These are phyloP conservation scores for Pardosa pseudoannulata DNA, from an alignment of 2,888 invertebrate species.

Conservation along the genomic window DNA sequence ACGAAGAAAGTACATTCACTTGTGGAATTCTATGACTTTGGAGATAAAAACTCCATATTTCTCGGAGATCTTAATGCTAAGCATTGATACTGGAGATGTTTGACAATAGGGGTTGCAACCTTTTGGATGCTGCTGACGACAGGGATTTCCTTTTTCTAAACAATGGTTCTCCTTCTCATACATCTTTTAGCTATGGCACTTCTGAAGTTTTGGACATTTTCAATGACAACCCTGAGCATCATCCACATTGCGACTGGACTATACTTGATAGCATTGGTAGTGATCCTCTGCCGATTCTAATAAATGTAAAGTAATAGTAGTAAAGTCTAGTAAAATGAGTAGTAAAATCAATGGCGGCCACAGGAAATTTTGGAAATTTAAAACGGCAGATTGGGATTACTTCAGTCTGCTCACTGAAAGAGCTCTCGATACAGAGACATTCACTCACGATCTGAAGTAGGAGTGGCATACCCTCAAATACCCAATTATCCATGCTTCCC, in stretches of 20 bases:
- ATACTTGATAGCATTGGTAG: slow-evolving; percentile 21
- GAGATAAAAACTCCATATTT: not conserved
- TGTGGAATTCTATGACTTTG: not conserved
- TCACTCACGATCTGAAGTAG: slow-evolving; percentile 20
- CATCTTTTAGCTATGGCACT: slow-evolving; percentile 10
- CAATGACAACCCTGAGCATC: not conserved
- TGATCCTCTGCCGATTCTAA: slow-evolving; percentile 30
- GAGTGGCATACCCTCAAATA: slow-evolving; percentile 12
- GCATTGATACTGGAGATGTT: not conserved
- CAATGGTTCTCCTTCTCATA: slow-evolving; percentile 10
- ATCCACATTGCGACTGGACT: slow-evolving; percentile 1
- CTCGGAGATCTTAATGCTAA: not conserved
- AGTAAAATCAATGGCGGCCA: not conserved
- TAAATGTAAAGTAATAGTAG: not conserved
- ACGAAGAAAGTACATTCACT: not conserved
- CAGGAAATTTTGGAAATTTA: slow-evolving; percentile 19
- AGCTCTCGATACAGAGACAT: not conserved
- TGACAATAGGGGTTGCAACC: not conserved
- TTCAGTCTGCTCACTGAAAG: slow-evolving; percentile 12
- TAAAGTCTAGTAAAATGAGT: too few relatives aligned
- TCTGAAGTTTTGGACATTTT: slow-evolving; percentile 24
- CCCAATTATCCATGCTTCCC: slow-evolving; percentile 10
- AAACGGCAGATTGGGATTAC: slow-evolving; percentile 25
- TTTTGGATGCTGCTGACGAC: not conserved
- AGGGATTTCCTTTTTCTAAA: slow-evolving; percentile 21